Base-by-base conservation (phyloP, 2,797 vertebrate species). In the Acipenser oxyrinchus region DNA sequence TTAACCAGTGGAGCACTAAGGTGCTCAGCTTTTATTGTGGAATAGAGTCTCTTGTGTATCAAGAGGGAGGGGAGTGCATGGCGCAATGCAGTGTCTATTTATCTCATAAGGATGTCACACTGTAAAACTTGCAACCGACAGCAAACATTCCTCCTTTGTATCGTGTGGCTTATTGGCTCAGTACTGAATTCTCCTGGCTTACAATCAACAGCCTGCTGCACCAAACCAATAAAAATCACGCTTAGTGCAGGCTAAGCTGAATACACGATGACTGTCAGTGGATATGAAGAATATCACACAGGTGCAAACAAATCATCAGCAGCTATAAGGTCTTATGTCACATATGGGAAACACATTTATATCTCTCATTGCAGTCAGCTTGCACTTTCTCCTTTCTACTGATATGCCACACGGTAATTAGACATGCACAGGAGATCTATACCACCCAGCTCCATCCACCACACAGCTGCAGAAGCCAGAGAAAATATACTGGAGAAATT, bases 211-310 rank as follows among this genome's bases (percentile, higher is more conserved):
- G 62, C 49, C 7, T 48, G 13, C n/a, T 0, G n/a, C n/a, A 63
- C 10, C 48, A n/a, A 49, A 48, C 48, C 62, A 48, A 63, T 63
- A n/a, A 63, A 63, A 8, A 37, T 37, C 62, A 63, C 15, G 63
- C 12, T 12, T 13, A 58, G 9, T 13, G 11, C 6, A 58, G 55
- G 13, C 10, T 58, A 12, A n/a, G 55, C 50, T 18, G 50, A 5
- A 10, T 64, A 15, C 49, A 10, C 49, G 6, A 12, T n/a, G 62
- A 49, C n/a, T n/a, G 9, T 13, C 48, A 58, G 9, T 6, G 6
- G 10, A 10, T 12, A 58, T 58, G 2, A 58, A 58, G 11, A 58
- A n/a, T 58, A 58, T 12, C 18, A 4, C 13, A 9, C 6, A 8
- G 63, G n/a, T 11, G 10, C 23, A 7, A 7, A 55, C 53, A 10